phyloP scores from a whole-genome alignment of 1,140 invertebrate genomes.

The Tenebrio molitor region DNA sequence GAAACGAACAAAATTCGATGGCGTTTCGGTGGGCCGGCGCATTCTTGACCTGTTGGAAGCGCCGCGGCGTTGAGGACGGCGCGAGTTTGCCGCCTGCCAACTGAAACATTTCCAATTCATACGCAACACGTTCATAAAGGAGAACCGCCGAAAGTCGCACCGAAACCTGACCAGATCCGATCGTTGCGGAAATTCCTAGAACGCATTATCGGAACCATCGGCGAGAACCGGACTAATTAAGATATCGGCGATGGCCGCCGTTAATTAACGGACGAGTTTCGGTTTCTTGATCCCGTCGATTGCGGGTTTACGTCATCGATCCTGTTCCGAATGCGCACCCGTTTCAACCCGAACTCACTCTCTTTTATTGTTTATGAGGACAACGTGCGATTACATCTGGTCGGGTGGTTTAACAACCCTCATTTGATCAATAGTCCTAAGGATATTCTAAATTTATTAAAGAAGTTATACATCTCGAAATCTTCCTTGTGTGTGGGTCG shows the following conservation, averaged over 20 bases:
- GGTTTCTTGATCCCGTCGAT: too few species aligned
- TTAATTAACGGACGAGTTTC: too few species aligned
- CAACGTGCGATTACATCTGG: conserved; percentile 5
- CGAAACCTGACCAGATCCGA: neutral
- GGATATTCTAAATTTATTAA: conserved; percentile 34
- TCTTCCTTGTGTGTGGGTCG: conserved; percentile 7
- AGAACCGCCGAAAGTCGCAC: conserved; percentile 3
- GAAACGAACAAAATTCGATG: neutral
- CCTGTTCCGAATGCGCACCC: too few species aligned
- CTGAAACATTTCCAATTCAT: conserved; percentile 38
- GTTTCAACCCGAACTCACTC: too few species aligned
- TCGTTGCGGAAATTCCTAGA: neutral
- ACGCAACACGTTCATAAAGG: conserved; percentile 23
- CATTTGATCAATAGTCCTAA: conserved; percentile 25
- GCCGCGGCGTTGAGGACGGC: neutral
- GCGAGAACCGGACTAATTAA: neutral
- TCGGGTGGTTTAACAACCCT: neutral
- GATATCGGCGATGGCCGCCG: too few species aligned
- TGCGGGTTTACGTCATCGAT: too few species aligned
- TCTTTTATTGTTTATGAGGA: too few species aligned
- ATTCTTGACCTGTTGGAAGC: conserved; percentile 24
- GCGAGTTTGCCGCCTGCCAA: conserved; percentile 1
- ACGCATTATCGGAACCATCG: too few species aligned
- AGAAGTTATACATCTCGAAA: conserved; percentile 1
- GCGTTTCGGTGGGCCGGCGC: neutral